Base-by-base conservation (phyloP, 2,797 vertebrate species). In the Holocentrus rufus region DNA sequence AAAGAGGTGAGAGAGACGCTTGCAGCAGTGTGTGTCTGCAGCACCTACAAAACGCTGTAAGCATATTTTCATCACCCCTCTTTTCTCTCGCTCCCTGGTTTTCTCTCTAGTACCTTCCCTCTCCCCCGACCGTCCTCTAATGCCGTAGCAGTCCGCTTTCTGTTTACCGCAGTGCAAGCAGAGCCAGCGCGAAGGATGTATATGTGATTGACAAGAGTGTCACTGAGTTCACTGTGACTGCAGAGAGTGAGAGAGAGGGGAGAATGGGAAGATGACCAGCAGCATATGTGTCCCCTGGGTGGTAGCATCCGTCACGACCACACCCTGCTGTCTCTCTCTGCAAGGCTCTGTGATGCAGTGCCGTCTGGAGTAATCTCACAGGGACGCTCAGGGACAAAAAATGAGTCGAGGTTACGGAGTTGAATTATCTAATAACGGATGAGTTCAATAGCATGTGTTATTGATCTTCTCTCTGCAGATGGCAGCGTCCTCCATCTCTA, bases 401-500 rank as follows among this genome's bases (percentile, higher is more conserved):
- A 72, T 88, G 52, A 56, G 72, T 64, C 64, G 22, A 72, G 42
- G 44, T 2, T 49, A 11, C 54, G 31, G 17, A 46, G 47, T 63
- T 71, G 59, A 62, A 58, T 76, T 25, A 34, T 36, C 55, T 60
- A 3, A 27, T 65, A 63, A 79, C 80, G 42, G 65, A 85, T 85
- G 67, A 34, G 27, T 61, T 82, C 25, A 65, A 74, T 18, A 49
- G 36, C 10, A 1, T 76, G 25, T 80, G 47, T 79, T 63, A 47
- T 85, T n/a, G 10, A 17, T 70, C 39, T 60, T 78, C 39, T 87
- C 58, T 87, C 88, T 75, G 66, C 91, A 99, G 98, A 99, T 69
- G 95, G 93, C 71, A 98, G 95, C 0, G 79, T 95, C 47, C 95
- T 99, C 61, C 95, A 96, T 84, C 93, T 99, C 71, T 95, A 90